A percentile compares a stretch with the other conserved stretches of the same genome.
Conservation (phyloP, 2,797 vertebrate genomes). For the Chiloscyllium punctatum region DNA sequence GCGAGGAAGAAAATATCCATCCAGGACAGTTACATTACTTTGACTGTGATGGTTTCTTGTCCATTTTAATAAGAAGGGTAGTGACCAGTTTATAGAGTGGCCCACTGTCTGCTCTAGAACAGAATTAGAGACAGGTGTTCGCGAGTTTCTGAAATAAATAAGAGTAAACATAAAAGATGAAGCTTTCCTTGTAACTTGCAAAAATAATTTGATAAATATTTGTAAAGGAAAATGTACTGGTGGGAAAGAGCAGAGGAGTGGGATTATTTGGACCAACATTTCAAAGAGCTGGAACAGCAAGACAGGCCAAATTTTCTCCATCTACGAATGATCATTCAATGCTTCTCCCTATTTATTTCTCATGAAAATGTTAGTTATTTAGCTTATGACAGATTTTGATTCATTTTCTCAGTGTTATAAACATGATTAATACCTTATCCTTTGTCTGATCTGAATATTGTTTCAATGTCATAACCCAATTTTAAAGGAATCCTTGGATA, state of each 20-base stretch:
- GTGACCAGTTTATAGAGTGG: background rate
- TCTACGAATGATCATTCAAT: background rate
- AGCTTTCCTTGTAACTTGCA: background rate
- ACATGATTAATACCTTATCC: background rate
- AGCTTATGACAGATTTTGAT: background rate
- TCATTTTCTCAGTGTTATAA: background rate
- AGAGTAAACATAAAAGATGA: background rate
- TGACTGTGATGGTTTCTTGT: background rate
- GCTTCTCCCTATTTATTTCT: background rate
- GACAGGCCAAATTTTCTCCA: background rate
- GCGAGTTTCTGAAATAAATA: background rate
- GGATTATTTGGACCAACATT: background rate
- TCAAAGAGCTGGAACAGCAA: background rate
- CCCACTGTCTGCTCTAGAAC: background rate
- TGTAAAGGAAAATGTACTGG: background rate
- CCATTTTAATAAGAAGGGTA: background rate
- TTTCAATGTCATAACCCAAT: background rate
- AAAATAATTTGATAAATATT: background rate
- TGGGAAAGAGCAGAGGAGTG: background rate
- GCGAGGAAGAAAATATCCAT: background rate
- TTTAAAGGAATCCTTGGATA: background rate
- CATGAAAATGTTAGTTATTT: background rate
- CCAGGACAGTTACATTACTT: background rate
- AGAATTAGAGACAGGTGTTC: background rate
- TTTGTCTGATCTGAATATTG: background rate